Evolutionary conservation across 2,797 vertebrate species (phyloP).

Genomic region (Jordanella pulchra): DNA sequence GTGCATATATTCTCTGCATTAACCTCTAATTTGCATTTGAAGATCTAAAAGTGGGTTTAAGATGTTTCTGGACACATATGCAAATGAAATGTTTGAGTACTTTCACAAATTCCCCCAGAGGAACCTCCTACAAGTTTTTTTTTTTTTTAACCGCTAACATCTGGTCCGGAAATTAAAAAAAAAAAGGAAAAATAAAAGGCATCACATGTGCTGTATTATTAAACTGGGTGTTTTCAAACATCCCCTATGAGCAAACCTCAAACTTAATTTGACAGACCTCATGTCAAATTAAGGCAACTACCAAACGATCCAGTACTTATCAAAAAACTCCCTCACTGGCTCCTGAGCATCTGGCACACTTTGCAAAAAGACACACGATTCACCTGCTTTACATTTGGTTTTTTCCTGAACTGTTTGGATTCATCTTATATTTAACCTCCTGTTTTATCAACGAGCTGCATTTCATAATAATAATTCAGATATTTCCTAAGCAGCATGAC

Average conservation of each 20-base stretch:
- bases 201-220: conserved; percentile 24
- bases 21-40: neutral
- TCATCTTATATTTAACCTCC: conserved; percentile 1
- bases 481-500: conserved; percentile 39
- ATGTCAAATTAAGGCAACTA: conserved; percentile 23
- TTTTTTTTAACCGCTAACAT: conserved; percentile 7
- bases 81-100: conserved; percentile 6
- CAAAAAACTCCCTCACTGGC: conserved; percentile 20
- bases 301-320: conserved; percentile 47
- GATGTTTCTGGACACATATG: neutral
- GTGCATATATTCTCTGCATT: neutral
- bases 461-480: conserved; percentile 42
- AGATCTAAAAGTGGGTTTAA: neutral
- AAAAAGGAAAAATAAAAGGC: conserved; percentile 11
- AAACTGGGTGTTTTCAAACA: conserved; percentile 6
- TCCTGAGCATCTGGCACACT: conserved; percentile 57
- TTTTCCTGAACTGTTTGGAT: neutral
- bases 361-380: conserved; percentile 42
- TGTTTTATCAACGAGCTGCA: conserved; percentile 16
- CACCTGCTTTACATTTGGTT: conserved; percentile 16
- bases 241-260: conserved; percentile 35
- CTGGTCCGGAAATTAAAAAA: conserved; percentile 13
- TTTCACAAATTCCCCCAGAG: conserved; percentile 11
- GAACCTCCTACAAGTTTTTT: conserved; percentile 19
- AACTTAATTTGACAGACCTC: conserved; percentile 10